phyloP scores from a whole-genome alignment of 2,113 vertebrate genomes.

The Xiphophorus hellerii region DNA sequence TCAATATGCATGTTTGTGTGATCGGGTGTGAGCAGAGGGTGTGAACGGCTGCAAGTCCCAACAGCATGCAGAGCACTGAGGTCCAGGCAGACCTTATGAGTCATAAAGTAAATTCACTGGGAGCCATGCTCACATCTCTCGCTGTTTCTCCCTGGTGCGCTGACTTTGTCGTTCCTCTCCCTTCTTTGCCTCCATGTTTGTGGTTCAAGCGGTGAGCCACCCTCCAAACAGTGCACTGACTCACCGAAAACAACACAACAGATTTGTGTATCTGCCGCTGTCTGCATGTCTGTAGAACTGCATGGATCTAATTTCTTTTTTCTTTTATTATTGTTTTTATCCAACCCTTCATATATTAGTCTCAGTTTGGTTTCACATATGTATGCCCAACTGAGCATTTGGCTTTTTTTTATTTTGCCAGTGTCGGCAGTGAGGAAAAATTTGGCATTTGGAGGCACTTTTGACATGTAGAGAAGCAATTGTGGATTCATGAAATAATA shows the following conservation, averaged over 20 bases:
- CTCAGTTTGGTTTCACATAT: not conserved
- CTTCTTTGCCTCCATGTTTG: constrained; percentile 40
- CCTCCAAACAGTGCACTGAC: constrained; percentile 41
- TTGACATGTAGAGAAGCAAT: no score
- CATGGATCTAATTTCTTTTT: constrained; percentile 30
- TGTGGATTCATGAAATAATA: no score
- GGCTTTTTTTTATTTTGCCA: no score
- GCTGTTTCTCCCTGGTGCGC: constrained; percentile 7
- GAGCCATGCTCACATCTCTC: constrained; percentile 47
- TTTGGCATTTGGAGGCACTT: no score
- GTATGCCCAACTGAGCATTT: no score
- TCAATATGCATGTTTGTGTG: constrained; percentile 32
- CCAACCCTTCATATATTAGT: not conserved
- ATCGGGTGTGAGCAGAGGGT: constrained; percentile 26
- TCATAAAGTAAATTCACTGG: constrained; percentile 64
- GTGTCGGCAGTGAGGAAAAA: no score
- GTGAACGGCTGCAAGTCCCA: constrained; percentile 35
- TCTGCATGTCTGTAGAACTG: constrained; percentile 11
- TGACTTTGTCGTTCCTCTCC: constrained; percentile 31
- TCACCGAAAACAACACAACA: constrained; percentile 58
- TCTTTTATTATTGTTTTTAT: not conserved
- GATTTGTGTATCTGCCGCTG: constrained; percentile 23
- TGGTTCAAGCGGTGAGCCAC: constrained; percentile 35
- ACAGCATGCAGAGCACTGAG: constrained; percentile 69
- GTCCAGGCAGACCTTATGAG: constrained; percentile 77